Conservation (phyloP, 2,113 vertebrate genomes). For the Amazona guildingii region DNA sequence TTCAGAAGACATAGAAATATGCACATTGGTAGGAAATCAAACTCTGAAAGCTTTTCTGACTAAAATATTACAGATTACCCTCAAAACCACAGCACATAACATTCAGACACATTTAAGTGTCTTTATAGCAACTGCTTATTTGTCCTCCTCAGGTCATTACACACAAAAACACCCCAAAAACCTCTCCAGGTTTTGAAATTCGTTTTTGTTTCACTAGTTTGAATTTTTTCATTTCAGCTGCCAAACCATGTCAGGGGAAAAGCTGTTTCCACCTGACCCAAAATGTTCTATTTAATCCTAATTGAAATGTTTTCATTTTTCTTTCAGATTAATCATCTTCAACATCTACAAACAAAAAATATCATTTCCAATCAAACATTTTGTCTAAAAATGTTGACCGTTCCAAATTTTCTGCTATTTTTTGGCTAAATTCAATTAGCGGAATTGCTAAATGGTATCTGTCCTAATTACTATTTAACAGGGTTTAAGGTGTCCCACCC, state of each 20-base stretch:
- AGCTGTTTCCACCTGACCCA: conserved; percentile 65
- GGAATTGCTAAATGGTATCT: background rate
- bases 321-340: conserved; percentile 62
- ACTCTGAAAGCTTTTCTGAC: background rate
- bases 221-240: conserved; percentile 45
- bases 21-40: background rate
- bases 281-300: conserved; percentile 56
- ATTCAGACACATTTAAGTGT: background rate
- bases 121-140: background rate
- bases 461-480: background rate
- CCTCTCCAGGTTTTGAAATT: background rate
- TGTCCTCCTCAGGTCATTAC: background rate
- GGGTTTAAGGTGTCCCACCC: background rate
- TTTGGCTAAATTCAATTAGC: conserved; percentile 50
- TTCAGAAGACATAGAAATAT: background rate
- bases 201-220: background rate
- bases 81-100: background rate
- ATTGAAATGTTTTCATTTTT: conserved; percentile 63
- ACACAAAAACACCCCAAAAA: background rate
- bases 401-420: conserved; percentile 48
- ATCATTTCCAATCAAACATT: conserved; percentile 57
- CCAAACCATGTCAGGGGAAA: conserved; percentile 53
- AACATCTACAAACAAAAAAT: conserved; percentile 58
- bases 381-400: conserved; percentile 43
- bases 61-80: background rate